phyloP scores from a whole-genome alignment of 30 jellyfish, hydroid and myxozoan genomes.

The Clytia hemisphaerica region DNA sequence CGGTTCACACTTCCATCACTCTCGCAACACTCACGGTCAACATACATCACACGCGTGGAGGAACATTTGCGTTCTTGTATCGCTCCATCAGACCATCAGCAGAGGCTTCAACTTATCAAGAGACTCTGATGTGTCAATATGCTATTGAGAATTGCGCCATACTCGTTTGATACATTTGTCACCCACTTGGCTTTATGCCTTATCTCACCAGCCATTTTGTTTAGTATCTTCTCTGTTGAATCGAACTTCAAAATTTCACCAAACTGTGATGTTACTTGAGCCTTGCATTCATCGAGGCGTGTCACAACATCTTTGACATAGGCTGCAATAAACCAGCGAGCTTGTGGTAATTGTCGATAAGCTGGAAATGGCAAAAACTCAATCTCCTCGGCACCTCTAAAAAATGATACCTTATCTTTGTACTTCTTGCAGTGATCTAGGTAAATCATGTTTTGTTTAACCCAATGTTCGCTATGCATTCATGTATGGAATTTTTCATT shows the following conservation, averaged over 20 bases:
- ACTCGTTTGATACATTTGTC: slow-evolving; percentile 56
- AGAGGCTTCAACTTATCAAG: background rate
- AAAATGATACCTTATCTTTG: too few relatives aligned
- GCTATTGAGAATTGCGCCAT: slow-evolving; percentile 31
- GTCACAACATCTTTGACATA: slow-evolving; percentile 41
- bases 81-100: slow-evolving; percentile 34
- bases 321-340: too few relatives aligned
- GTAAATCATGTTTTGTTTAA: too few relatives aligned
- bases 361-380: too few relatives aligned
- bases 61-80: slow-evolving; percentile 18
- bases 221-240: slow-evolving; percentile 45
- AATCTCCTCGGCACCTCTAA: too few relatives aligned
- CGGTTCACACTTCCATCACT: slow-evolving; percentile 1
- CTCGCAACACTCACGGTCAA: slow-evolving; percentile 50
- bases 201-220: slow-evolving; percentile 50
- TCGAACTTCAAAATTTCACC: slow-evolving; percentile 45
- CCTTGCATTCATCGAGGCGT: slow-evolving; percentile 23
- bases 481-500: too few relatives aligned
- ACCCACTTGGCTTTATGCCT: slow-evolving; percentile 32
- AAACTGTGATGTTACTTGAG: slow-evolving; percentile 14
- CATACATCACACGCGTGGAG: slow-evolving; percentile 34
- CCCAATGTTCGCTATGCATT: too few relatives aligned
- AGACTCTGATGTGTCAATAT: slow-evolving; percentile 24
- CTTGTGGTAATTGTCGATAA: too few relatives aligned
- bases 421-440: too few relatives aligned